Evolutionary conservation across 2,797 vertebrate genomes (phyloP), one percentile per base, ranked within the genome.

Genomic region (Ciconia nigra): DNA sequence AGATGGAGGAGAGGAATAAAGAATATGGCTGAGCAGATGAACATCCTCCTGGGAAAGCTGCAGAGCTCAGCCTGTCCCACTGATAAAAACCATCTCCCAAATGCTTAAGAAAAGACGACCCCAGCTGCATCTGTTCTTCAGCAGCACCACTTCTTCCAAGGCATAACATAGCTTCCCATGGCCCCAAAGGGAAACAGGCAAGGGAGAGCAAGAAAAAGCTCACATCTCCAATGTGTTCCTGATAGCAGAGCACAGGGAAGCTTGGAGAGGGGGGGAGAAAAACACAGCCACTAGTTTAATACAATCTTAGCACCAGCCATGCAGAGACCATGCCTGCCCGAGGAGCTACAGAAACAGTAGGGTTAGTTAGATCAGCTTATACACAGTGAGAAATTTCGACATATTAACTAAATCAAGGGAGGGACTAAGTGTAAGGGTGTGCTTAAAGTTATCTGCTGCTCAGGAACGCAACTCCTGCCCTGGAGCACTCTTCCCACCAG

Each of bases 221-320:
- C 66, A 5, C 2, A 0, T 52, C 19, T 67, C 54, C 42, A 66
- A 47, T 2, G 0, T 2, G 18, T 19, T 63, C 35, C 55, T 62
- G 39, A 46, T 0, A 16, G 77, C 12, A 88, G 26, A 73, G 72
- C 47, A 33, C 33, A n/a, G 25, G 37, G 49, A 41, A 73, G 46
- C 39, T 19, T 18, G 16, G 24, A 77, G 49, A 72, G 20, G 46
- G 46, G 51, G 17, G 17, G 9, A 16, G 29, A 54, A 67, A 49
- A 51, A 61, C 29, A 7, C 13, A 69, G 58, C 6, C 49, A 18
- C 25, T 4, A n/a, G 28, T 31, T 83, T 28, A 72, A 62, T 31
- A 44, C 11, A 28, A 10, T 19, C 65, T 39, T 37, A 69, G 29
- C 83, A 54, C 2, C 33, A 55, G 57, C 41, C 39, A 37, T 2